These are phyloP conservation scores for Gallirallus australis DNA, from an alignment of 2,797 vertebrate species.

Conservation along the genomic window DNA sequence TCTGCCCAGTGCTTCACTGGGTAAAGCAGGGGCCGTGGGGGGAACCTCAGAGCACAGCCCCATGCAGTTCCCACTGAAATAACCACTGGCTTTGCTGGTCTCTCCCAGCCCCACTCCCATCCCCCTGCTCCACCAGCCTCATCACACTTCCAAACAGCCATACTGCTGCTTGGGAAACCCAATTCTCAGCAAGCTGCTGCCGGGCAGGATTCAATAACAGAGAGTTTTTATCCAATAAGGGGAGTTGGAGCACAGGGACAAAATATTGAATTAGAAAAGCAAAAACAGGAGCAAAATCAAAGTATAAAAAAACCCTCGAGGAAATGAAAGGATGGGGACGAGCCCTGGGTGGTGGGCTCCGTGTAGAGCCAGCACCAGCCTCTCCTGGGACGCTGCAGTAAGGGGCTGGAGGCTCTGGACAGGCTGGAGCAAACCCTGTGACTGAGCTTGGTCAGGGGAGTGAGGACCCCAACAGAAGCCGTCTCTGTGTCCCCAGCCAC, in stretches of 20 bases:
- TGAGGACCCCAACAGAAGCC: background rate
- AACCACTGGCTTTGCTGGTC: background rate
- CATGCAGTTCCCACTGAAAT: background rate
- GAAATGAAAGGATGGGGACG: background rate
- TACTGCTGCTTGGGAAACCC: constrained; percentile 23
- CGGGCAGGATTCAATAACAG: constrained; percentile 64
- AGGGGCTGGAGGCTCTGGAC: background rate
- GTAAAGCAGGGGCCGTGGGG: background rate
- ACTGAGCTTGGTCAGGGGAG: background rate
- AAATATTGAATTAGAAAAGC: constrained; percentile 74
- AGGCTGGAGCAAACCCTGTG: background rate
- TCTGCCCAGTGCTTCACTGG: background rate
- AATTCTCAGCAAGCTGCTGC: constrained; percentile 35
- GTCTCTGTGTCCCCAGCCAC: background rate
- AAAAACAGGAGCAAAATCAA: constrained; percentile 33
- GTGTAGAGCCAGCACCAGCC: background rate
- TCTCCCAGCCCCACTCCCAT: background rate
- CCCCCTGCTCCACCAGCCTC: background rate
- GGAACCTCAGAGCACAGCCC: constrained; percentile 37
- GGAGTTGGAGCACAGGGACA: constrained; percentile 52
- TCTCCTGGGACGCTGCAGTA: background rate
- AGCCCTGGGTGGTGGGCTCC: background rate
- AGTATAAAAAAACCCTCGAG: background rate
- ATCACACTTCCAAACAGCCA: background rate
- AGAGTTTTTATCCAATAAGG: constrained; percentile 61